phyloP scores from a whole-genome alignment of 1,140 invertebrate genomes.

The Drosophila oshimai region DNA sequence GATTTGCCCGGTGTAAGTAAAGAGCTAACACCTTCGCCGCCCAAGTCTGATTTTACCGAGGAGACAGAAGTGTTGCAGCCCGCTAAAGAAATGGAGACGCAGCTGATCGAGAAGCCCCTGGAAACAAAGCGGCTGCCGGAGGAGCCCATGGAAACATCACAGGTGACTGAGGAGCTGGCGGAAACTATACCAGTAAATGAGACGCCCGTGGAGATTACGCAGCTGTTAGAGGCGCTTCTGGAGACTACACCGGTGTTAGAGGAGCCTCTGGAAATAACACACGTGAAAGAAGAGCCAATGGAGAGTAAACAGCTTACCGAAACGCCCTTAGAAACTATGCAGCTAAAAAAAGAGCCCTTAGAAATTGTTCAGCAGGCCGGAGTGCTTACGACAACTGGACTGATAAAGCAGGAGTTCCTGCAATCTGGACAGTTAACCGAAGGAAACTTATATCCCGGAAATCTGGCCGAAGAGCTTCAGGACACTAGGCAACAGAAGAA shows the following conservation, averaged over 20 bases:
- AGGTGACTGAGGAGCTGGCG: background rate
- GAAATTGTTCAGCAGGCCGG: too few relatives aligned
- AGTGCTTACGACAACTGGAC: too few relatives aligned
- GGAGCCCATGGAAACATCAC: background rate
- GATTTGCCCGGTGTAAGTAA: slow-evolving; percentile 40
- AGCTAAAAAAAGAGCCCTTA: too few relatives aligned
- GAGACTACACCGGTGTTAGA: background rate
- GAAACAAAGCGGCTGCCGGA: background rate
- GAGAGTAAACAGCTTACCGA: too few relatives aligned
- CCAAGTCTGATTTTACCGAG: slow-evolving; percentile 33
- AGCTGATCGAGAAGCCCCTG: background rate
- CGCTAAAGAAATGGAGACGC: background rate
- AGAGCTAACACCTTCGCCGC: slow-evolving; percentile 28
- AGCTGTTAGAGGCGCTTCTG: background rate
- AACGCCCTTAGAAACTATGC: background rate
- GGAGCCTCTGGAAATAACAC: background rate
- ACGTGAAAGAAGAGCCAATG: background rate
- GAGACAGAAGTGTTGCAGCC: slow-evolving; percentile 49
- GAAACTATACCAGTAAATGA: too few relatives aligned
- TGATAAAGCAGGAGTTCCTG: too few relatives aligned
- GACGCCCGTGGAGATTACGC: background rate
- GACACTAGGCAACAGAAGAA: background rate
- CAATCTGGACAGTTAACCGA: background rate
- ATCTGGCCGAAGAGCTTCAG: background rate
- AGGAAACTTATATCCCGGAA: too few relatives aligned